A percentile compares a stretch with the other conserved stretches of the same genome.
Conservation (phyloP, 2,888 invertebrate species). For the Apodemia mormo region DNA sequence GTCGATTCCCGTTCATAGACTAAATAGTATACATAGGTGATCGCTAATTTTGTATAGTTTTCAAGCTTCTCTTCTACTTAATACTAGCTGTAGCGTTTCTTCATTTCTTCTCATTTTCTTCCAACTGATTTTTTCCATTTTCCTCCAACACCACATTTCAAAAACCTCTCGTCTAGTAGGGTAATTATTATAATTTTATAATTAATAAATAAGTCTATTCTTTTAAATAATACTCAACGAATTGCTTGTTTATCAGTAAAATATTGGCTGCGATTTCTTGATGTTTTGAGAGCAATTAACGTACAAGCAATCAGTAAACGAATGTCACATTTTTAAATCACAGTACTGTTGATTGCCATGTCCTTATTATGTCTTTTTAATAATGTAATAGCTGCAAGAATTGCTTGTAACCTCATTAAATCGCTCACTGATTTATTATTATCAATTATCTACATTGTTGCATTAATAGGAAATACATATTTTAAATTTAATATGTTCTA, state of each 20-base stretch:
- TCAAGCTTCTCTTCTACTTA: no score
- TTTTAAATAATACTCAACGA: background rate
- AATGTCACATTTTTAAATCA: background rate
- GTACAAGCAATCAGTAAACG: background rate
- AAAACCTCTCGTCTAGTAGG: no score
- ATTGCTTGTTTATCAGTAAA: background rate
- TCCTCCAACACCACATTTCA: no score
- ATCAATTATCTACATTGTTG: background rate
- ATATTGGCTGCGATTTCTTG: background rate
- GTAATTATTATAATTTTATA: no score
- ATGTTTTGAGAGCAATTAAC: background rate
- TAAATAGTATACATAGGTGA: no score
- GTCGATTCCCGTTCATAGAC: no score
- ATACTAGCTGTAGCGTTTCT: no score
- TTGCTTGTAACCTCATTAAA: constrained; percentile 2
- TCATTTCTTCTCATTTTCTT: no score
- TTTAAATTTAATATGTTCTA: constrained; percentile 9
- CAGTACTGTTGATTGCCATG: background rate
- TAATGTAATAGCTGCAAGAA: background rate
- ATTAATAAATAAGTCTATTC: no score
- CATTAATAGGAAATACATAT: constrained; percentile 16
- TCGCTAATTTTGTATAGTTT: no score
- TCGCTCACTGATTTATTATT: constrained; percentile 2
- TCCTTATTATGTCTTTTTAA: constrained; percentile 15
- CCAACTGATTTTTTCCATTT: no score